Base-by-base conservation (phyloP, 1,140 invertebrate species). In the Ceratitis capitata region DNA sequence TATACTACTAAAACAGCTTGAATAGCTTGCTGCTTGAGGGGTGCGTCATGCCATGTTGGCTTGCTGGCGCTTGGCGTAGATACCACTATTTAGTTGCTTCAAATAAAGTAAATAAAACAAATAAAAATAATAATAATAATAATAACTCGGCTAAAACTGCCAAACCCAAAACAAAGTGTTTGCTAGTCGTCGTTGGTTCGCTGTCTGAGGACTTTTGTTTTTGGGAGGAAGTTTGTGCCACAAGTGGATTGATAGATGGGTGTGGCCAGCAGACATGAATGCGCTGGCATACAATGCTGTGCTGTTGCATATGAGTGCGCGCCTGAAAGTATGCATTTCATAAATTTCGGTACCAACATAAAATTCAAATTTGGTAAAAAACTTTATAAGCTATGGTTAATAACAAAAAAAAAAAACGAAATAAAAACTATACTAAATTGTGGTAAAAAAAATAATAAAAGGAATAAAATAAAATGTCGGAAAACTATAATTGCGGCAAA, bases 401-500 rank as follows among this genome's bases (percentile, higher is more conserved):
- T n/a, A 61, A 45, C 64, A 42, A 78, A 78, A 78, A 45, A 42
- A 29, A 1, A 42, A 39, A 74, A 45, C n/a, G 6, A 74, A 45
- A 19, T 16, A 45, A 78, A n/a, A 45, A 78, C 58, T 56, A 3
- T 32, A 64, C 12, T 64, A 23, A 64, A 64, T n/a, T n/a, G 23
- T 26, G 56, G 56, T n/a, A n/a, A n/a, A 29, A 29, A 61, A 61
- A 1, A 29, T 10, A 47, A 26, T 45, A 5, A 78, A 78, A 45
- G 64, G 12, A 23, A 10, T 7, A 26, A 47, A 78, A 78, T 45
- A 78, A 78, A 78, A 78, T 45, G n/a, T 45, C 12, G 69, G 69
- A 26, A 78, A 45, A 78, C 69, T 78, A 78, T 78, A 78, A 78
- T 45, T 78, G 39, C 69, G 39, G 69, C 69, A 78, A 78, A 78